Percentiles rank a stretch among this genome's conserved stretches.
These are phyloP conservation scores for Geopemphigus sp. DNA, from an alignment of 1,140 invertebrate species.

Conservation along the genomic window DNA sequence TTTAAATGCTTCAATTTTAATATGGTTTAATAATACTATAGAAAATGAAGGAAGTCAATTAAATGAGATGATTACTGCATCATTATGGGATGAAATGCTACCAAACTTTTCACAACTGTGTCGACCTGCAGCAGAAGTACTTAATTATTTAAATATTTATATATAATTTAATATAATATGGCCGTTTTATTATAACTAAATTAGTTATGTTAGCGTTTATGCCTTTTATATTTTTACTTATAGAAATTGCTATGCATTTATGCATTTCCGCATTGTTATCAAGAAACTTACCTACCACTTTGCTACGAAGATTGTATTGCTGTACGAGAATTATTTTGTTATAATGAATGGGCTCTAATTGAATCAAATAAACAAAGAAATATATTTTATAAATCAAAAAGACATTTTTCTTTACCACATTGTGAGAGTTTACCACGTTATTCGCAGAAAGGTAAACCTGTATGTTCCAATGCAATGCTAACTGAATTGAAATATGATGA, in stretches of 20 bases:
- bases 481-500: conserved; percentile 74
- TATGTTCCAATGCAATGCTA: conserved; percentile 78
- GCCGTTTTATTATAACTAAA: not conserved
- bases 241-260: conserved; percentile 84
- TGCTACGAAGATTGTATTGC: conserved; percentile 93
- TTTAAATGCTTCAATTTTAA: conserved; percentile 67
- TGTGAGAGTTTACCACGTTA: conserved; percentile 77
- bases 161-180: no score
- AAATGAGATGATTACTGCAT: conserved; percentile 80
- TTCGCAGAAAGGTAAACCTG: conserved; percentile 58
- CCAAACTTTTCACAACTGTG: conserved; percentile 75
- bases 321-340: conserved; percentile 84
- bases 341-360: conserved; percentile 86
- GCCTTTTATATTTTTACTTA: conserved; percentile 48
- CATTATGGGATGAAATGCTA: conserved; percentile 83
- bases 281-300: conserved; percentile 68
- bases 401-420: conserved; percentile 82
- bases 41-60: conserved; percentile 69
- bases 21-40: conserved; percentile 77
- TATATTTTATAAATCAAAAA: conserved; percentile 74
- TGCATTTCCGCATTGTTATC: conserved; percentile 83
- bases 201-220: not conserved
- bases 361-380: conserved; percentile 82
- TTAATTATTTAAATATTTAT: conserved; percentile 11
- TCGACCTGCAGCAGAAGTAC: conserved; percentile 76